These are phyloP conservation scores for Lacerta bilineata DNA, from an alignment of 2,797 vertebrate species.

Conservation along the genomic window DNA sequence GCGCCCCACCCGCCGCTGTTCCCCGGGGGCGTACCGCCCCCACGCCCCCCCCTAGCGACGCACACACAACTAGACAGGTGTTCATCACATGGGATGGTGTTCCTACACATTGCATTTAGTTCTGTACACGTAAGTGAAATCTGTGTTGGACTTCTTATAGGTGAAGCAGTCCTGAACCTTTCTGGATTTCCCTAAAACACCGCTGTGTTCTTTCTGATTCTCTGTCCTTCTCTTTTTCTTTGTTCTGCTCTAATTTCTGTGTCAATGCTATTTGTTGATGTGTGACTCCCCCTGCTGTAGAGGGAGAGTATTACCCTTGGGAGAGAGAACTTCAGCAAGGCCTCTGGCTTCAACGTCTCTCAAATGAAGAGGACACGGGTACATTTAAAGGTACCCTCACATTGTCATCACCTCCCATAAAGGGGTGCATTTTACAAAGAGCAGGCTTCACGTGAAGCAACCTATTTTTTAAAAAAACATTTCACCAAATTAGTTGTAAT, in stretches of 20 bases:
- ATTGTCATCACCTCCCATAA: constrained; percentile 48
- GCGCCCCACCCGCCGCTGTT: too few relatives aligned
- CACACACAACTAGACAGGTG: too few relatives aligned
- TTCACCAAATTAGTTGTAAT: constrained; percentile 17
- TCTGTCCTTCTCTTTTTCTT: constrained; percentile 57
- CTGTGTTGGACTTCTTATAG: background rate
- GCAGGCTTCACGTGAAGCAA: constrained; percentile 73
- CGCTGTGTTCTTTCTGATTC: constrained; percentile 69
- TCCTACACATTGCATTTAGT: background rate
- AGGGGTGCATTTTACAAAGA: constrained; percentile 55
- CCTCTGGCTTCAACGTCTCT: constrained; percentile 90
- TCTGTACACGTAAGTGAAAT: background rate
- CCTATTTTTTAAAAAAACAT: constrained; percentile 20
- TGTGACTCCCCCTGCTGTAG: constrained; percentile 91
- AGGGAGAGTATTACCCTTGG: constrained; percentile 96
- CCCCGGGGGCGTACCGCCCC: too few relatives aligned
- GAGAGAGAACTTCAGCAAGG: constrained; percentile 92
- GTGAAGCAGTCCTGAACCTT: background rate
- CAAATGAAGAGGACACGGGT: constrained; percentile 92
- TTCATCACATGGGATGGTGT: background rate
- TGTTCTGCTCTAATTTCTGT: constrained; percentile 55
- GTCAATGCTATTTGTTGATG: constrained; percentile 75
- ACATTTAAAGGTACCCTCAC: constrained; percentile 89
- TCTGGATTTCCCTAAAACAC: constrained; percentile 43
- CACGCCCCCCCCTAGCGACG: too few relatives aligned